Evolutionary conservation across 30 jellyfish, hydroid and myxozoan species (phyloP), one percentile per base, ranked within the genome.

Genomic region (Cassiopea xamachana): DNA sequence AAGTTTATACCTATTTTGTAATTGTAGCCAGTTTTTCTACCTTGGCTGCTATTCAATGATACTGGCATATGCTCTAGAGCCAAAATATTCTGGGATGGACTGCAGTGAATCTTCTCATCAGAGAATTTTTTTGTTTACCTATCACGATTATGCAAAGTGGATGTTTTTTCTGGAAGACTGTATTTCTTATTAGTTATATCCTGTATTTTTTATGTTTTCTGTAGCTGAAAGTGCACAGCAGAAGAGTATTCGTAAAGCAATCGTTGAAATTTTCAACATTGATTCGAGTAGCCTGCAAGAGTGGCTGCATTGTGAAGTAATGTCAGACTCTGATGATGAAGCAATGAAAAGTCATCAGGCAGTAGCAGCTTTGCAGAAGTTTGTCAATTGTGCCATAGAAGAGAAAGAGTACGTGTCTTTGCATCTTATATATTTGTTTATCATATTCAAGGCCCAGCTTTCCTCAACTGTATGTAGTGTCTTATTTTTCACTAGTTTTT

Each of bases 331-430:
- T 13, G 68, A 48, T 69, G 83, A 80, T n/a, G 94, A 69, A 16
- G 59, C 46, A 10, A 7, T 77, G 46, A 44, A 74, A 19, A 76
- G 51, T 16, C 75, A 87, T 48, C 75, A 76, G 15, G 86, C 93
- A 75, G 77, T 91, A 64, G n/a, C 74, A 72, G 86, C 92, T 6
- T 78, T 92, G 90, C 94, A 85, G 75, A 85, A 84, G 44, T 72
- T 92, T 74, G 84, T 92, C 84, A 92, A 79, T 68, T 75, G 92
- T 61, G 91, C 82, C 18, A 70, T 86, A n/a, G 95, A 92, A 73
- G 92, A 92, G 88, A 80, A 86, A 81, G 75, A 69, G 87, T 90
- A 69, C 50, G 87, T 78, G 15, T 7, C 43, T 45, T 46, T 47
- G 5, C 1, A 49, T 71, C 10, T 83, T 64, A 46, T 51, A 51